Conservation (phyloP, 2,113 vertebrate genomes). For the Progne subis region DNA sequence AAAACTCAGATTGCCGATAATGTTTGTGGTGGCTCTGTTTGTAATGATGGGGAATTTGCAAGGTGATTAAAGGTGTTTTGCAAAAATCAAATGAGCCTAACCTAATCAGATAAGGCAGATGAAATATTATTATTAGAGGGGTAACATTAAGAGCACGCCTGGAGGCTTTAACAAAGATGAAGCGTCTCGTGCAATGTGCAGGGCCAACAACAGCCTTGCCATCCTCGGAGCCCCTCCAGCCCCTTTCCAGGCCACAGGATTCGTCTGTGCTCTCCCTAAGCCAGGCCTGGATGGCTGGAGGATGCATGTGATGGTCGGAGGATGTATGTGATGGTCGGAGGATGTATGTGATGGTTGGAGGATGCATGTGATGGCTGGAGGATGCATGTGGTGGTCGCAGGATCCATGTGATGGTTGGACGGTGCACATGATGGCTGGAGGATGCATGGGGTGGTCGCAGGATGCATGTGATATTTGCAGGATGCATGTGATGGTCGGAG, state of each 20-base stretch:
- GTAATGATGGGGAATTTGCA: neutral
- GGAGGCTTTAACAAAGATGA: neutral
- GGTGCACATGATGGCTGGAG: rapidly evolving
- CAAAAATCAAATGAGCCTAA: conserved; percentile 27
- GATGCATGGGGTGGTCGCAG: rapidly evolving
- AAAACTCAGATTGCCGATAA: conserved; percentile 29
- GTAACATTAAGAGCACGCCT: neutral
- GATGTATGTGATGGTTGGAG: rapidly evolving
- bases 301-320: rapidly evolving
- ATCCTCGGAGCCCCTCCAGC: neutral
- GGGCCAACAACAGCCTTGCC: neutral
- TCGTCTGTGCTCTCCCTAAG: neutral
- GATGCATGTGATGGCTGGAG: rapidly evolving
- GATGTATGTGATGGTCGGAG: rapidly evolving
- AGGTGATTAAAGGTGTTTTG: conserved; percentile 58
- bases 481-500: rapidly evolving
- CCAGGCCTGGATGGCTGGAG: neutral
- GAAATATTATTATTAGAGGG: conserved; percentile 33
- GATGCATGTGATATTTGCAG: rapidly evolving
- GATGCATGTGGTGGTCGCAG: rapidly evolving
- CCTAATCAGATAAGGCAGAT: conserved; percentile 17
- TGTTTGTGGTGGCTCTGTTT: conserved; percentile 36
- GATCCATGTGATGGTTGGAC: rapidly evolving
- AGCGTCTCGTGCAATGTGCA: rapidly evolving
- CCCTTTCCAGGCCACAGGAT: neutral